Conservation (phyloP, 2,797 vertebrate genomes). For the Urophycis tenuis region DNA sequence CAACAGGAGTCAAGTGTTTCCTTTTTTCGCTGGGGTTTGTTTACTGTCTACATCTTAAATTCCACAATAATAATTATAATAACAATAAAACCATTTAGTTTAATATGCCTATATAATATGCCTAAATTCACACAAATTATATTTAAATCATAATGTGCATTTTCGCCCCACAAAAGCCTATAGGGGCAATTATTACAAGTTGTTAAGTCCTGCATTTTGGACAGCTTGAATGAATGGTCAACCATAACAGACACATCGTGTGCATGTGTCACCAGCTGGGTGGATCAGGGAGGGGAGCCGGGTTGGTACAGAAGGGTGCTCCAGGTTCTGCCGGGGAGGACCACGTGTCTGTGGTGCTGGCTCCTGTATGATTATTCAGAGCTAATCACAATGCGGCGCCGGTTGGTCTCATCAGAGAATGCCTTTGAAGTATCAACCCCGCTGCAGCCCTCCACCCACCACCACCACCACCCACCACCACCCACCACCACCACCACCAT, state of each 20-base stretch:
- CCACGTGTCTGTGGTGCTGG: background rate
- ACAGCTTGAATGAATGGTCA: background rate
- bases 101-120: background rate
- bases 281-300: background rate
- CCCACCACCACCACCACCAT: constrained; percentile 21
- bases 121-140: background rate
- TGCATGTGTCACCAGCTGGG: too few species aligned
- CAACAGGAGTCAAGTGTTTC: too few species aligned
- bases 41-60: background rate
- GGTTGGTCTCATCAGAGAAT: constrained; percentile 33
- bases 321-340: background rate
- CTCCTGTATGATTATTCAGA: constrained; percentile 10
- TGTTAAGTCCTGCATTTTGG: background rate
- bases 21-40: background rate
- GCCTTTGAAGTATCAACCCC: constrained; percentile 34
- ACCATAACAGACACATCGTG: too few species aligned
- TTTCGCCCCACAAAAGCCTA: too few species aligned
- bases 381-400: constrained; percentile 18
- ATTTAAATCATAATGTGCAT: background rate
- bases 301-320: background rate
- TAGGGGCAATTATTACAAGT: too few species aligned
- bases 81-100: too few species aligned
- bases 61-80: too few species aligned
- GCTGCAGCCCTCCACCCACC: constrained; percentile 17
- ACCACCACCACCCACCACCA: constrained; percentile 3